Conservation (phyloP, 2,888 invertebrate genomes). For the Onthophagus sagittarius region DNA sequence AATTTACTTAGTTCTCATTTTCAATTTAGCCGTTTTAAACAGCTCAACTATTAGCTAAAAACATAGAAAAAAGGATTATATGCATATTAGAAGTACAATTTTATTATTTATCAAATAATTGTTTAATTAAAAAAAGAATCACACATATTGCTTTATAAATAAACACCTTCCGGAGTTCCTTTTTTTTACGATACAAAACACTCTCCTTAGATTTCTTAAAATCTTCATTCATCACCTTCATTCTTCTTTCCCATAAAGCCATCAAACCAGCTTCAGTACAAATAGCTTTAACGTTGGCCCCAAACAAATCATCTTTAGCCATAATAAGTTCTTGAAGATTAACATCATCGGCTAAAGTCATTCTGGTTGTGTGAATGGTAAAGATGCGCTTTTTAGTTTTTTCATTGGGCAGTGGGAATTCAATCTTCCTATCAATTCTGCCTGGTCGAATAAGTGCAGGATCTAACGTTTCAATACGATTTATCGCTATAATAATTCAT, state of each 20-base stretch:
- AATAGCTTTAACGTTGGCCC: conserved; percentile 97
- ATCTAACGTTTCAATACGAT: conserved; percentile 97
- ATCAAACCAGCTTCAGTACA: conserved; percentile 99
- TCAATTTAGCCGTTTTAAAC: no score
- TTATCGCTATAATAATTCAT: conserved; percentile 98
- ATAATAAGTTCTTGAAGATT: conserved; percentile 94
- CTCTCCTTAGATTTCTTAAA: conserved; percentile 99
- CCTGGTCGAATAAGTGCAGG: conserved; percentile 98
- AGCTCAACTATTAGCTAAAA: no score
- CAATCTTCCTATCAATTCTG: conserved; percentile 98
- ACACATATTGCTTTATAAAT: conserved; percentile 65
- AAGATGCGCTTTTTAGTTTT: conserved; percentile 97
- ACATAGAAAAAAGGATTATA: no score
- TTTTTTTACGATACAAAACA: conserved; percentile 97
- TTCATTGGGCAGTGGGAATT: conserved; percentile 98
- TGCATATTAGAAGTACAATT: conserved; percentile 8
- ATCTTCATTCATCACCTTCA: no score
- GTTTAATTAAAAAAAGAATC: conserved; percentile 12
- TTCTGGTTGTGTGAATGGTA: conserved; percentile 97
- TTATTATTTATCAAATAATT: conserved; percentile 20
- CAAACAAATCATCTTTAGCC: conserved; percentile 99
- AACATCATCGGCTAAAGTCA: conserved; percentile 97
- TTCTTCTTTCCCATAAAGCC: conserved; percentile 90
- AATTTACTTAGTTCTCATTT: no score
- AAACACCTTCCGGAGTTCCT: conserved; percentile 98